These are phyloP conservation scores for Artibeus jamaicensis DNA, from an alignment of 2,797 vertebrate genomes.

Conservation along the genomic window DNA sequence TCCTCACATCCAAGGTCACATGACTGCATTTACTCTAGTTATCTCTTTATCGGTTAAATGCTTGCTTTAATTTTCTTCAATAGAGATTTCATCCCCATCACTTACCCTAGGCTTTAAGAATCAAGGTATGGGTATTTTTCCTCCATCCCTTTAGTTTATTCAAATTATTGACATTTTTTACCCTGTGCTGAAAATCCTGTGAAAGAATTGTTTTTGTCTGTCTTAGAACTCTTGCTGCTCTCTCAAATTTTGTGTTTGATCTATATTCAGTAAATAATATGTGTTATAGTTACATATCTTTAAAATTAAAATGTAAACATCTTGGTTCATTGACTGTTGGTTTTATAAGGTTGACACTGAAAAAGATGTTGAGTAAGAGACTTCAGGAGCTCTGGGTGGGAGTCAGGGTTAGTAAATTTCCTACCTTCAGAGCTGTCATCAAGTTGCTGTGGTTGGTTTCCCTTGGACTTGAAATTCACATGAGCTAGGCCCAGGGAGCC, in stretches of 20 bases:
- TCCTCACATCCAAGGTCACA: neutral
- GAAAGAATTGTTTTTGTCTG: neutral
- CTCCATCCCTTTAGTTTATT: neutral
- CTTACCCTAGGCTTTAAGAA: neutral
- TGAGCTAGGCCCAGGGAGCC: neutral
- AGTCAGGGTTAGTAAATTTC: neutral
- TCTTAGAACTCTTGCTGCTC: neutral
- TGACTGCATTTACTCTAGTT: neutral
- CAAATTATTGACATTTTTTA: neutral
- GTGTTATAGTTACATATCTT: neutral
- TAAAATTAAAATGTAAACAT: conserved; percentile 9
- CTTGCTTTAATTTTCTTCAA: neutral
- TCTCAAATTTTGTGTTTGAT: conserved; percentile 29
- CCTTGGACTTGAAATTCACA: neutral
- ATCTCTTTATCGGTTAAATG: neutral
- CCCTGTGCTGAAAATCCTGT: neutral
- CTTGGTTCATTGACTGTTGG: neutral
- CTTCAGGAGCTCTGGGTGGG: neutral
- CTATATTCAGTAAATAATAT: neutral
- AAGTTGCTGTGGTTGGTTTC: neutral
- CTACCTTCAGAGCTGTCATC: neutral
- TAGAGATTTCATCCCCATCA: neutral
- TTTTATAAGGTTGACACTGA: neutral
- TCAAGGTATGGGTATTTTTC: neutral
- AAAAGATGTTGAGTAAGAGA: neutral